phyloP scores from a whole-genome alignment of 2,113 vertebrate genomes.

The Nothoprocta pentlandii region DNA sequence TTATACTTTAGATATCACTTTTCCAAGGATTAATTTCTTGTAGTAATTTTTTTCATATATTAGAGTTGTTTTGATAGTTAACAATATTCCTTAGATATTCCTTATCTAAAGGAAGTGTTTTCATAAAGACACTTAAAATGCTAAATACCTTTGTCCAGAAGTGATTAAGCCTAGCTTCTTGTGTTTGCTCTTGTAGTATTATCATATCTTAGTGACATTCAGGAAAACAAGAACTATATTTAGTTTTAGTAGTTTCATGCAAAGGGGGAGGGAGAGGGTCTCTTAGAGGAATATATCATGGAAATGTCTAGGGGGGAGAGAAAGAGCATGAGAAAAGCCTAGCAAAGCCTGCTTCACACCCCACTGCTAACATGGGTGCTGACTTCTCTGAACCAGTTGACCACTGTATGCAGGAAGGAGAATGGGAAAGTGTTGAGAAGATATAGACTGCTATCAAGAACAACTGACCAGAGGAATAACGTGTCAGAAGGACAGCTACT shows the following conservation, averaged over 20 bases:
- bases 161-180: neutral
- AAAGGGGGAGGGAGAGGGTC: neutral
- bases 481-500: neutral
- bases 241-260: neutral
- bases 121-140: neutral
- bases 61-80: neutral
- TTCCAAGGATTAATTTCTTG: neutral
- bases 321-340: neutral
- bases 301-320: rapidly evolving
- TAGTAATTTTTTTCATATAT: neutral
- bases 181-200: neutral
- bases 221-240: neutral
- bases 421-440: neutral
- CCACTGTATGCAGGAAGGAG: neutral
- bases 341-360: neutral
- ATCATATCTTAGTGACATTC: neutral
- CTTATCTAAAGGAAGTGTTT: neutral
- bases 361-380: neutral
- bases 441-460: rapidly evolving
- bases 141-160: neutral
- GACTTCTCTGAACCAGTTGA: neutral
- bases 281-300: neutral
- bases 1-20: neutral
- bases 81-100: neutral
- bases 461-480: neutral